A percentile compares a stretch with the other conserved stretches of the same genome.
phyloP scores from a whole-genome alignment of 1,140 invertebrate species.

The Eueides isabella region DNA sequence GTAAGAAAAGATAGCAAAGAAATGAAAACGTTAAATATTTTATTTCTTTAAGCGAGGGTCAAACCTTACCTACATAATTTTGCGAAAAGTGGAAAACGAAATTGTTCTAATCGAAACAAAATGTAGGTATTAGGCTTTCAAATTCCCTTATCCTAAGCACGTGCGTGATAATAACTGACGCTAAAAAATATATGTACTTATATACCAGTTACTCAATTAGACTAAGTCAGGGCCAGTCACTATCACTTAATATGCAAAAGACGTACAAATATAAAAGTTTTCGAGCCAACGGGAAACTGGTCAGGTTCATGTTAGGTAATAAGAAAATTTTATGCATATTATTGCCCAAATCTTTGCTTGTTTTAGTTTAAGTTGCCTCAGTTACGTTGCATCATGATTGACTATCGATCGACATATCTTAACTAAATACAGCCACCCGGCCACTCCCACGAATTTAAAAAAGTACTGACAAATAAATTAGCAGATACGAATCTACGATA shows the following conservation, averaged over 20 bases:
- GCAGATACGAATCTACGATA: no score
- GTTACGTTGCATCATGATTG: not conserved
- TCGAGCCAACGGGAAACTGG: not conserved
- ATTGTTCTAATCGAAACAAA: no score
- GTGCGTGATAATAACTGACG: not conserved
- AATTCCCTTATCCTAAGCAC: no score
- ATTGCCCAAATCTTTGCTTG: constrained; percentile 11
- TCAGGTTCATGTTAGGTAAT: not conserved
- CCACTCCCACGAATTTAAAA: no score
- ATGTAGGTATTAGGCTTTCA: no score
- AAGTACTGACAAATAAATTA: no score
- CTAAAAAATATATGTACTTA: not conserved
- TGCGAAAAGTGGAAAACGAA: no score
- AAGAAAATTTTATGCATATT: not conserved
- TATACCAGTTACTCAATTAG: not conserved
- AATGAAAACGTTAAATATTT: no score
- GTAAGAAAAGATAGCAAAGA: no score
- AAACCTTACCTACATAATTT: no score
- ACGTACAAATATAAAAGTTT: not conserved
- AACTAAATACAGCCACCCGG: not conserved
- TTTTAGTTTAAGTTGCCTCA: not conserved
- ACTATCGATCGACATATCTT: constrained; percentile 1
- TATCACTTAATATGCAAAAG: not conserved
- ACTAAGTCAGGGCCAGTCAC: constrained; percentile 6
- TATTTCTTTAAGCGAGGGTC: no score